Evolutionary conservation across 2,113 vertebrate species (phyloP), one percentile per base, ranked within the genome.

Genomic region (Nettapus auritus): DNA sequence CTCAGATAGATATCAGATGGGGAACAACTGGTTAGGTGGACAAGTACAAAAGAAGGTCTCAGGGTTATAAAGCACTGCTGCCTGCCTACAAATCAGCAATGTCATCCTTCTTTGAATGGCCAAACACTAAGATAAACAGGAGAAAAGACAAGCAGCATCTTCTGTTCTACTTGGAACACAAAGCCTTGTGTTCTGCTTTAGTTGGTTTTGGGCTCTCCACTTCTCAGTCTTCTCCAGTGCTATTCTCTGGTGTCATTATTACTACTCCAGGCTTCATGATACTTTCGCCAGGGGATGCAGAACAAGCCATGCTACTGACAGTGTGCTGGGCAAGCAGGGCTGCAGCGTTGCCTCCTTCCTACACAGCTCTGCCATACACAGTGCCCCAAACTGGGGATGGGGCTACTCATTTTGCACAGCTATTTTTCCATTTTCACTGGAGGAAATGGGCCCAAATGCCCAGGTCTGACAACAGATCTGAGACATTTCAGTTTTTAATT

Each of bases 331-430:
- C 26, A 29, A 76, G 73, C 1, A 1, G 15, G 4, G 16, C 4
- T 75, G 60, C 82, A 77, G 52, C 2, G 0, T 4, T 63, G 77
- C 25, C 31, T 82, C 59, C 22, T 0, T 33, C 33, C 19, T 44
- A 42, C 0, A 0, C 0, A 4, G 28, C 76, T 89, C 20, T 28
- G 23, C 42, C 20, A 6, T 26, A 13, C 0, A 0, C 21, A 15
- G 28, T 36, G n/a, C 9, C 22, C 52, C 1, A 6, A 0, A 0
- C 3, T 20, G 20, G 16, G 38, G 15, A 29, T 6, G 5, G n/a
- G 20, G 40, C 34, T 87, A 44, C 34, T 90, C 2, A 0, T 68
- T 88, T 63, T 81, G 34, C 12, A 0, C 11, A 9, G 28, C 6
- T 57, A 53, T 59, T 31, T 67, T 26, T 44, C 23, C 13, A 11